Evolutionary conservation across 2,797 vertebrate species (phyloP).

Genomic region (Tauraco hartlaubi): DNA sequence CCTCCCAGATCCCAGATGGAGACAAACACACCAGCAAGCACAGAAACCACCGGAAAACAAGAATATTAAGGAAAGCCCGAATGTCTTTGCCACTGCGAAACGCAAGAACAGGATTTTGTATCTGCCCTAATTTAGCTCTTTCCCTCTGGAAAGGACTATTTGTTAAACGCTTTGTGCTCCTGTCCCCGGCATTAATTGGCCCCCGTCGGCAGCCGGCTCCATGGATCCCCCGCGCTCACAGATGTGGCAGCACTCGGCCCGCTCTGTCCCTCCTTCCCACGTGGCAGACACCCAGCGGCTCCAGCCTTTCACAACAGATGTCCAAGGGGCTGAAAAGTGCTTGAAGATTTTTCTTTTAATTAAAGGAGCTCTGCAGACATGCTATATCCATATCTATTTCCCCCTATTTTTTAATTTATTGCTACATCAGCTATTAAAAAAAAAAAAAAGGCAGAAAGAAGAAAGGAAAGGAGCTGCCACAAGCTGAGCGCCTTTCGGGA

Average conservation of each 20-base stretch:
- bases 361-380: slow-evolving; percentile 12
- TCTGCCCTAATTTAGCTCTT: slow-evolving; percentile 42
- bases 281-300: background rate
- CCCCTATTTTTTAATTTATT: slow-evolving; percentile 33
- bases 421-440: slow-evolving; percentile 49
- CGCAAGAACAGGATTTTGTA: background rate
- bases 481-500: slow-evolving; percentile 39
- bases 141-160: slow-evolving; percentile 16
- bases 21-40: background rate
- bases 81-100: background rate
- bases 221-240: background rate
- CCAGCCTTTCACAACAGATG: background rate
- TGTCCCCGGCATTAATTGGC: background rate
- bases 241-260: accelerated
- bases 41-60: background rate
- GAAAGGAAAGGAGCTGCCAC: slow-evolving; percentile 45
- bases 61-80: background rate
- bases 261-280: background rate
- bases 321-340: slow-evolving; percentile 7
- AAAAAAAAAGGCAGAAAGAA: slow-evolving; percentile 12
- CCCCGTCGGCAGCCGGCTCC: background rate
- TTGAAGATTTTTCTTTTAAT: slow-evolving; percentile 25
- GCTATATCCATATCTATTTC: background rate
- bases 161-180: background rate
- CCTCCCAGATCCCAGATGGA: background rate